Conservation (phyloP, 2,113 vertebrate species). For the Mastomys coucha region DNA sequence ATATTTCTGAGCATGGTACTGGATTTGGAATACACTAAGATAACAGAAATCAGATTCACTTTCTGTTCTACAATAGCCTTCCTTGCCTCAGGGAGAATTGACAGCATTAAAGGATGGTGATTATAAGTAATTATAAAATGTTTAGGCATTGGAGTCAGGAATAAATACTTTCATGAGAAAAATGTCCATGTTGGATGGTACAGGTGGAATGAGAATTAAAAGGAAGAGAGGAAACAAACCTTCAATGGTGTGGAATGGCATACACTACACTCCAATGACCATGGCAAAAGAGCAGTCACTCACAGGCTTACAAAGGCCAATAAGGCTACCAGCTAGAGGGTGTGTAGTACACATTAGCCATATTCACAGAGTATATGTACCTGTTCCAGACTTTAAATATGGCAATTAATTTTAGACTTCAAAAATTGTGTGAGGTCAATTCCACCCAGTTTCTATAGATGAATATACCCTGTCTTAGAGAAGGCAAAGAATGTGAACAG, state of each 20-base stretch:
- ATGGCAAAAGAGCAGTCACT: neutral
- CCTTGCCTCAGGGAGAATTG: neutral
- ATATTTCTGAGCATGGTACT: neutral
- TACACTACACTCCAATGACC: fast-evolving
- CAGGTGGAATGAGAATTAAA: too few species aligned
- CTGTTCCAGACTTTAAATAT: neutral
- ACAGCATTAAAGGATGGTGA: neutral
- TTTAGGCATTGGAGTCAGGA: neutral
- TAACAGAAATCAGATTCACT: neutral
- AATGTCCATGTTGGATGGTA: neutral
- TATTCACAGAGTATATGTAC: too few species aligned
- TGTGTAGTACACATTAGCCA: fast-evolving
- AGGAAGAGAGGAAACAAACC: neutral
- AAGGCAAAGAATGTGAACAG: neutral
- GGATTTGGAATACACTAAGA: neutral
- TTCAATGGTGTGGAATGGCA: too few species aligned
- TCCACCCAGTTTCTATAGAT: neutral
- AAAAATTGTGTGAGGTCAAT: neutral
- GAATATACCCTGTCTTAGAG: neutral
- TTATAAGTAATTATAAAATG: too few species aligned
- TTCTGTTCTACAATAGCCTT: neutral
- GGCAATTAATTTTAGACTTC: neutral
- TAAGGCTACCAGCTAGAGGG: too few species aligned
- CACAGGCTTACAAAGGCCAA: too few species aligned
- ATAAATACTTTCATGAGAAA: neutral